Conservation (phyloP, 2,113 vertebrate genomes). For the Mesocricetus auratus region DNA sequence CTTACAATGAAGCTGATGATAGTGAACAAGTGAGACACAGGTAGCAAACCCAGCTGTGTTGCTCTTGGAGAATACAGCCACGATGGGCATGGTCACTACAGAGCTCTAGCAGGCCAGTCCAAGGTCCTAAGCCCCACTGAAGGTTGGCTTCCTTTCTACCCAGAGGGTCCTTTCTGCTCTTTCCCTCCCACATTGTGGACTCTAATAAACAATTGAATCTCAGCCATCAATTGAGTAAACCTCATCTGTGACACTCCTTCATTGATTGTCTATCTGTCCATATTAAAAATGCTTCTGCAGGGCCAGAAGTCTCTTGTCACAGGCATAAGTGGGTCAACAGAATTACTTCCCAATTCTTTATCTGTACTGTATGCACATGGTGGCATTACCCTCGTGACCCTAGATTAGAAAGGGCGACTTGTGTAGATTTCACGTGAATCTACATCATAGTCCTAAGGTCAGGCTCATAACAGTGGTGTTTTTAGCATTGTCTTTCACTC, state of each 20-base stretch:
- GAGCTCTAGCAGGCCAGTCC: accelerated
- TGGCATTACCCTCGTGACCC: neutral
- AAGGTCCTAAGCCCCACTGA: accelerated
- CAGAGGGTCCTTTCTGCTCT: neutral
- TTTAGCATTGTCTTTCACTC: neutral
- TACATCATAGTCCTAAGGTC: neutral
- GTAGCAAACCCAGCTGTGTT: accelerated
- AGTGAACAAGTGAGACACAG: accelerated
- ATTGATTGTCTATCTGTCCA: neutral
- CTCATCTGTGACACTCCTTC: neutral
- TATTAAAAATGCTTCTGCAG: neutral
- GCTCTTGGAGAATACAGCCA: accelerated
- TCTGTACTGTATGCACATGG: neutral
- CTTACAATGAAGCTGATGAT: neutral
- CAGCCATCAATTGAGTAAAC: neutral
- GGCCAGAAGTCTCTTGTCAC: neutral
- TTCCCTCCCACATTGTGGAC: accelerated
- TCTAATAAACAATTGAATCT: neutral
- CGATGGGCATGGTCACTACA: accelerated
- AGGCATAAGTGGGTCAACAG: neutral
- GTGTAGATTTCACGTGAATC: neutral
- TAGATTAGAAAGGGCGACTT: neutral
- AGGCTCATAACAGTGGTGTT: neutral
- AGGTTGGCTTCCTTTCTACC: neutral
- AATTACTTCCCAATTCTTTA: neutral